Evolutionary conservation across 2,888 invertebrate species (phyloP).

Genomic region (Oscheius sp.): DNA sequence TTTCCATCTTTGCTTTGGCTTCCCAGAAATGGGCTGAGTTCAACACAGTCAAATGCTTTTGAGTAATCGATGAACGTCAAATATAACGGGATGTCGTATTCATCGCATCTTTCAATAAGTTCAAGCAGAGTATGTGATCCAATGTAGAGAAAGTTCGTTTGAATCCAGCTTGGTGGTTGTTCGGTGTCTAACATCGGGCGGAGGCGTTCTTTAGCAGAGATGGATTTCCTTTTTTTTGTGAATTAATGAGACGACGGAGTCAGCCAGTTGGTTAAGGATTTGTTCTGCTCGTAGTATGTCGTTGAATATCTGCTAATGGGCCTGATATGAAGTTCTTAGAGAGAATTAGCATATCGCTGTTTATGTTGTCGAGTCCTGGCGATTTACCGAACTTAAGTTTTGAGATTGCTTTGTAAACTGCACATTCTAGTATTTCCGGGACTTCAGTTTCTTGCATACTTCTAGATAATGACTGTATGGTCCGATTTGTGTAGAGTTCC

Average conservation of each 20-base stretch:
- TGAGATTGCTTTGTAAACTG: too few relatives aligned
- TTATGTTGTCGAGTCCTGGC: too few relatives aligned
- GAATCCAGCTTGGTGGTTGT: constrained; percentile 16
- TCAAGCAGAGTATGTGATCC: constrained; percentile 29
- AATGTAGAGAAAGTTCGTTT: constrained; percentile 12
- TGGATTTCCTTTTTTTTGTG: constrained; percentile 23
- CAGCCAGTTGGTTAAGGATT: constrained; percentile 12
- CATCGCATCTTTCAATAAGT: constrained; percentile 4
- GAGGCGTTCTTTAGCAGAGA: background rate
- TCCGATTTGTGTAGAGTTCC: too few relatives aligned
- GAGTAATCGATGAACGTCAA: constrained; percentile 35
- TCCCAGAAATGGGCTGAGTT: constrained; percentile 22
- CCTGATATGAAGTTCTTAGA: too few relatives aligned
- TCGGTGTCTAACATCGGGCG: background rate
- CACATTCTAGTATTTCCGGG: too few relatives aligned
- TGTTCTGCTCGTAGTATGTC: too few relatives aligned
- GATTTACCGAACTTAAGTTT: too few relatives aligned
- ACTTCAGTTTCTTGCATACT: too few relatives aligned
- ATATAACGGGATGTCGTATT: constrained; percentile 35
- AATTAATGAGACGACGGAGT: constrained; percentile 25
- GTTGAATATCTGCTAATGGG: too few relatives aligned
- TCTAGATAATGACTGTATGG: too few relatives aligned
- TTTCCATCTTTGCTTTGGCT: too few relatives aligned
- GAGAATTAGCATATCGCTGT: too few relatives aligned
- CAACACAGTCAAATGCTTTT: constrained; percentile 36